A percentile compares a stretch with the other conserved stretches of the same genome.
Conservation (phyloP, 2,113 vertebrate genomes). For the Stigmatopora argus region DNA sequence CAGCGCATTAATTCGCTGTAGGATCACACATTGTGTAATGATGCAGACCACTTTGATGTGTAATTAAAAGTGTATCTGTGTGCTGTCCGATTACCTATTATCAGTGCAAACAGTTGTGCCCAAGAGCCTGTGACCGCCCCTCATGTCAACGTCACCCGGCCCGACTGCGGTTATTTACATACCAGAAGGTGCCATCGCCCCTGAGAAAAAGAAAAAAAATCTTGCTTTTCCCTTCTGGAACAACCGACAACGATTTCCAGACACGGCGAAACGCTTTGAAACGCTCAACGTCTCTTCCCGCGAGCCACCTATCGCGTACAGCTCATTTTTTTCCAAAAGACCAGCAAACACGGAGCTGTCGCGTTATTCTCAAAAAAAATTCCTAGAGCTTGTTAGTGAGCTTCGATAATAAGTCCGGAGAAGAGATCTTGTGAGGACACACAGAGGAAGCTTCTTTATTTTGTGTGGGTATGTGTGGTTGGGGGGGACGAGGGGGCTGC, state of each 20-base stretch:
- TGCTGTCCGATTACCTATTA: conserved; percentile 66
- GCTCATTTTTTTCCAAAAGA: conserved; percentile 6
- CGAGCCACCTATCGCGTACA: neutral
- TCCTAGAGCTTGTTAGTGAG: conserved; percentile 44
- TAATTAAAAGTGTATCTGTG: conserved; percentile 69
- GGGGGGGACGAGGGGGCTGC: conserved; percentile 7
- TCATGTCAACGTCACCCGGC: conserved; percentile 41
- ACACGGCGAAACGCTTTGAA: neutral
- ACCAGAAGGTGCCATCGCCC: conserved; percentile 22
- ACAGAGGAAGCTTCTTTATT: conserved; percentile 44
- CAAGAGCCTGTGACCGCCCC: conserved; percentile 62
- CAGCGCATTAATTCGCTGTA: conserved; percentile 63
- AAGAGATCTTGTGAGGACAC: conserved; percentile 41
- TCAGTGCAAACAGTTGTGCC: conserved; percentile 62
- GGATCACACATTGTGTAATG: conserved; percentile 70
- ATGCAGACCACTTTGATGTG: conserved; percentile 66
- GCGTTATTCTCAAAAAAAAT: conserved; percentile 28
- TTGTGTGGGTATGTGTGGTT: neutral
- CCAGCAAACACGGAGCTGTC: conserved; percentile 11
- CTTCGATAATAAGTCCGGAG: conserved; percentile 35
- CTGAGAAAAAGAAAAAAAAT: neutral
- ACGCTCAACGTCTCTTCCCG: neutral
- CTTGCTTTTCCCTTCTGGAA: neutral
- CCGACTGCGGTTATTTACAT: conserved; percentile 32
- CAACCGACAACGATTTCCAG: neutral